phyloP scores from a whole-genome alignment of 2,888 invertebrate species.

The Periphyllus acericola region DNA sequence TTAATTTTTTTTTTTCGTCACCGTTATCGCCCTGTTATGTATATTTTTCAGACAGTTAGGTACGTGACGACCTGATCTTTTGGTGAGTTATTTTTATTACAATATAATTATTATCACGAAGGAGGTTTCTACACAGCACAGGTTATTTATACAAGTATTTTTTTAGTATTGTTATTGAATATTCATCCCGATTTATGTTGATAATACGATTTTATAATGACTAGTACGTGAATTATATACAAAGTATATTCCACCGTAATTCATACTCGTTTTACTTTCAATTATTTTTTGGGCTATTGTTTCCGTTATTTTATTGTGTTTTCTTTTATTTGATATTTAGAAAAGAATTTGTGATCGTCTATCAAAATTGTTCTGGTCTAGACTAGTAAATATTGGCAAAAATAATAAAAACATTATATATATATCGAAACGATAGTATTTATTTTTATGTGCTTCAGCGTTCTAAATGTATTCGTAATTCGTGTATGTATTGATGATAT shows the following conservation, averaged over 20 bases:
- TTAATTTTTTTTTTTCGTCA: conserved; percentile 23
- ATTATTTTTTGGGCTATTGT: not conserved
- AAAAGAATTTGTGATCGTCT: not conserved
- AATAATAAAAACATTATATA: not conserved
- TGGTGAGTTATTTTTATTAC: conserved; percentile 30
- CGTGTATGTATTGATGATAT: not conserved
- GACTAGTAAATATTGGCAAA: not conserved
- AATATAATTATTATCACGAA: not conserved
- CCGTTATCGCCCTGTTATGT: not conserved
- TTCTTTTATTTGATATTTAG: not conserved
- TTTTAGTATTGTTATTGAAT: not conserved
- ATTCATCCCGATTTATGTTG: not conserved
- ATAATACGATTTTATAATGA: not conserved
- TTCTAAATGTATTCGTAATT: not conserved
- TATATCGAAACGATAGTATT: not conserved
- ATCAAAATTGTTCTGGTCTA: not conserved
- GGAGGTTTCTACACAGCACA: not conserved
- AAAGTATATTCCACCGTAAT: not conserved
- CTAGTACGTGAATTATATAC: not conserved
- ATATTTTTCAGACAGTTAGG: conserved; percentile 9
- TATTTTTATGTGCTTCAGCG: not conserved
- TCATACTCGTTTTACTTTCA: not conserved
- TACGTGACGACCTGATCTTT: conserved; percentile 27
- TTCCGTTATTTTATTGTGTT: not conserved
- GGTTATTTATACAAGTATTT: not conserved